Conservation (phyloP, 2,888 invertebrate genomes). For the Plebejus argus region DNA sequence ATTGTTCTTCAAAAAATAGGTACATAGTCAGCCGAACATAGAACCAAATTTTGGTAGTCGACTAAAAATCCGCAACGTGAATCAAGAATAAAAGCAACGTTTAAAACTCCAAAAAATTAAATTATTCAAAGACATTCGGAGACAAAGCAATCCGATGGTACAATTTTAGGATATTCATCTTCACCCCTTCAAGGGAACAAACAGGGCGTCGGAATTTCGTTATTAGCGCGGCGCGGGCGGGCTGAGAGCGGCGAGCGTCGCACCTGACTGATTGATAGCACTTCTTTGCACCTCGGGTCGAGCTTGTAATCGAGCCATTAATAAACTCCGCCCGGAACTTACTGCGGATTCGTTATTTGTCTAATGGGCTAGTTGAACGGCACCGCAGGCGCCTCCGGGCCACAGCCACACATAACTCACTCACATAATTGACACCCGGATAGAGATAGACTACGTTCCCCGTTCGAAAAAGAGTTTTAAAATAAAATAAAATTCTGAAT, state of each 20-base stretch:
- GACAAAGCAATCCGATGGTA: constrained; percentile 52
- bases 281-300: constrained; percentile 80
- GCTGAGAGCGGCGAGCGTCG: constrained; percentile 72
- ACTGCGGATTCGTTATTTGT: constrained; percentile 77
- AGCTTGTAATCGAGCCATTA: constrained; percentile 81
- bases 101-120: background rate
- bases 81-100: background rate
- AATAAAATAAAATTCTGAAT: constrained; percentile 34
- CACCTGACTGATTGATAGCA: constrained; percentile 81
- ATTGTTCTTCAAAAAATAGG: background rate
- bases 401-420: constrained; percentile 22
- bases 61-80: background rate
- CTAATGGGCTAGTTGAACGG: constrained; percentile 67
- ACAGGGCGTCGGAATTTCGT: constrained; percentile 79
- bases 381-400: constrained; percentile 24
- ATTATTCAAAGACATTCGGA: constrained; percentile 19
- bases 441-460: constrained; percentile 36
- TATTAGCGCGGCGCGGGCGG: constrained; percentile 78
- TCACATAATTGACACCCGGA: constrained; percentile 28
- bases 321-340: constrained; percentile 79
- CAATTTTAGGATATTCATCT: constrained; percentile 66
- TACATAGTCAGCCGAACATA: background rate
- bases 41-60: background rate
- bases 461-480: constrained; percentile 42
- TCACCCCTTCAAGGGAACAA: constrained; percentile 76